Evolutionary conservation across 2,888 invertebrate genomes (phyloP).

Genomic region (Drosophila yooni): DNA sequence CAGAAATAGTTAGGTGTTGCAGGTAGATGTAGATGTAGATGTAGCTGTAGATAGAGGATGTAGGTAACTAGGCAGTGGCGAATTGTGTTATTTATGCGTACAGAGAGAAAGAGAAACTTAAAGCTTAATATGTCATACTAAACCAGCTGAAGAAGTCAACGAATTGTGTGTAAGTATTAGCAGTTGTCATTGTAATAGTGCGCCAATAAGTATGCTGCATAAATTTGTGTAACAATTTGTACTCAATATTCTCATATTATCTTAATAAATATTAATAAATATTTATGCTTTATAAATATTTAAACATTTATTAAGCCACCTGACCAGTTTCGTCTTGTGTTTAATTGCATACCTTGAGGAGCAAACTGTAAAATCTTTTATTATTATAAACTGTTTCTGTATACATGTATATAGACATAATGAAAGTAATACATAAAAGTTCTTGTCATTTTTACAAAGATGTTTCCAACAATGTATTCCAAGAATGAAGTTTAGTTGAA

Average conservation of each 20-base stretch:
- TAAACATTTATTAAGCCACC: too few species aligned
- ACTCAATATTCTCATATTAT: too few species aligned
- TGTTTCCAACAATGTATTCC: too few species aligned
- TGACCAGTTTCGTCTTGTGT: background rate
- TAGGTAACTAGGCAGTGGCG: slow-evolving; percentile 52
- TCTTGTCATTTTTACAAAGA: too few species aligned
- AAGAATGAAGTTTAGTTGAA: background rate
- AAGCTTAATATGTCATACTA: background rate
- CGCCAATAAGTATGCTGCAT: slow-evolving; percentile 20
- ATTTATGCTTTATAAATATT: background rate
- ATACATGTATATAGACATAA: too few species aligned
- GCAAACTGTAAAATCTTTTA: background rate
- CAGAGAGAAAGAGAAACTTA: slow-evolving; percentile 7
- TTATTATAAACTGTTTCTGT: background rate
- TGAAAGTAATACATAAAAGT: too few species aligned
- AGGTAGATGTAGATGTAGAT: slow-evolving; percentile 1
- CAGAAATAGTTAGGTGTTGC: slow-evolving; percentile 27
- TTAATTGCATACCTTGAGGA: background rate
- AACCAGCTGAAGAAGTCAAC: background rate
- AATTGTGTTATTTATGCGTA: slow-evolving; percentile 16
- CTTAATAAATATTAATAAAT: background rate
- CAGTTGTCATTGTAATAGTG: background rate
- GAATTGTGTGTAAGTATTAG: slow-evolving; percentile 9
- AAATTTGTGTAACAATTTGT: background rate
- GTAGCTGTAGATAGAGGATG: slow-evolving; percentile 11